These are phyloP conservation scores for Crioceris asparagi DNA, from an alignment of 2,888 invertebrate genomes.

Conservation along the genomic window DNA sequence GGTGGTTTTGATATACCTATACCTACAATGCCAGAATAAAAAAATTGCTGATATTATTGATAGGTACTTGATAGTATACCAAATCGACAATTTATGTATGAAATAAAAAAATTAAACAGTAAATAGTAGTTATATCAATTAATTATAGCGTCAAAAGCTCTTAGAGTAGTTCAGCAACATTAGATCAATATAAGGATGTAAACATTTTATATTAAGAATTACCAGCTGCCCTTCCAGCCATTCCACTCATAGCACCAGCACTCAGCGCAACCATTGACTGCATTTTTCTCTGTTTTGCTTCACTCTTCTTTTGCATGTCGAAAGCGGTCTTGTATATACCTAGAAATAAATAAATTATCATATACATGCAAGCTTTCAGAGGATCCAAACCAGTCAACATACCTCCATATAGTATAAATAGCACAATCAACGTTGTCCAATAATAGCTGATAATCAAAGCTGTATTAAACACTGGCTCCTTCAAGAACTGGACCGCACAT, in stretches of 20 bases:
- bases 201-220: too few species aligned
- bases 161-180: too few species aligned
- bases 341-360: constrained; percentile 5
- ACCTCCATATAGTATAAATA: constrained; percentile 92
- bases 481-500: constrained; percentile 94
- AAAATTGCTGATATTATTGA: too few species aligned
- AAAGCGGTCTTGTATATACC: constrained; percentile 91
- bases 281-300: constrained; percentile 92
- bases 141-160: too few species aligned
- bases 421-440: constrained; percentile 69
- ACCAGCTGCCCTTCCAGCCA: constrained; percentile 83
- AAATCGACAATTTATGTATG: too few species aligned
- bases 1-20: too few species aligned
- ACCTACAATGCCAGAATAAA: too few species aligned
- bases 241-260: constrained; percentile 78
- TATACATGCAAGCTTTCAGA: neutral
- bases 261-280: constrained; percentile 87
- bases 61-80: too few species aligned
- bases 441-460: constrained; percentile 87
- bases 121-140: too few species aligned
- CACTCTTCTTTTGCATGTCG: constrained; percentile 94
- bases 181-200: too few species aligned
- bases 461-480: constrained; percentile 95
- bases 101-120: too few species aligned
- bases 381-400: constrained; percentile 1